These are phyloP conservation scores for Macaria liturata DNA, from an alignment of 2,888 invertebrate species.

Conservation along the genomic window DNA sequence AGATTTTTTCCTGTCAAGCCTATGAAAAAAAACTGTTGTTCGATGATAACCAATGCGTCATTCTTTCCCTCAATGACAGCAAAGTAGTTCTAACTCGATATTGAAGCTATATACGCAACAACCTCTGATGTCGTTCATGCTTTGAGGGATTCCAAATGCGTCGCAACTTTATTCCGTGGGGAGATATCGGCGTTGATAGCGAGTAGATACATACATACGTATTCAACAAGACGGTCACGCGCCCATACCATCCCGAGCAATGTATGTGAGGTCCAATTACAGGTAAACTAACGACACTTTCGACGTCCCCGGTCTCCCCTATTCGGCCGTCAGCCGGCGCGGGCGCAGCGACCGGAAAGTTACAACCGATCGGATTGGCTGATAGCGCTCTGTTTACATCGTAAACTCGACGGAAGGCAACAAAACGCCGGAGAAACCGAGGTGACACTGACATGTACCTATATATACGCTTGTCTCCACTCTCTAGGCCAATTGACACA, in stretches of 20 bases:
- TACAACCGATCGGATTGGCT: slow-evolving; percentile 19
- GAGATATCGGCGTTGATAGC: too few relatives aligned
- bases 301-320: slow-evolving; percentile 33
- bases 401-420: slow-evolving; percentile 19
- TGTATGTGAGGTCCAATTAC: slow-evolving; percentile 45
- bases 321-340: slow-evolving; percentile 20
- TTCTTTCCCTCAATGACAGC: too few relatives aligned
- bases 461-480: too few relatives aligned
- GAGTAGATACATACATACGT: background rate
- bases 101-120: too few relatives aligned
- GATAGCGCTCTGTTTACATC: slow-evolving; percentile 25
- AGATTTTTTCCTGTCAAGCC: too few relatives aligned
- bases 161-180: too few relatives aligned
- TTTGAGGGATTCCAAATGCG: too few relatives aligned
- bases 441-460: background rate
- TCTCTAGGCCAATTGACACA: too few relatives aligned
- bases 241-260: slow-evolving; percentile 28
- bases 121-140: too few relatives aligned
- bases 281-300: slow-evolving; percentile 36
- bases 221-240: slow-evolving; percentile 41
- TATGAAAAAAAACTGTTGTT: too few relatives aligned
- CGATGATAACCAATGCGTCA: too few relatives aligned
- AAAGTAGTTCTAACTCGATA: too few relatives aligned
- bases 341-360: slow-evolving; percentile 27
- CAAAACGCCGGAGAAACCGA: slow-evolving; percentile 15